Conservation (phyloP, 2,888 invertebrate species). For the Hedya salicella region DNA sequence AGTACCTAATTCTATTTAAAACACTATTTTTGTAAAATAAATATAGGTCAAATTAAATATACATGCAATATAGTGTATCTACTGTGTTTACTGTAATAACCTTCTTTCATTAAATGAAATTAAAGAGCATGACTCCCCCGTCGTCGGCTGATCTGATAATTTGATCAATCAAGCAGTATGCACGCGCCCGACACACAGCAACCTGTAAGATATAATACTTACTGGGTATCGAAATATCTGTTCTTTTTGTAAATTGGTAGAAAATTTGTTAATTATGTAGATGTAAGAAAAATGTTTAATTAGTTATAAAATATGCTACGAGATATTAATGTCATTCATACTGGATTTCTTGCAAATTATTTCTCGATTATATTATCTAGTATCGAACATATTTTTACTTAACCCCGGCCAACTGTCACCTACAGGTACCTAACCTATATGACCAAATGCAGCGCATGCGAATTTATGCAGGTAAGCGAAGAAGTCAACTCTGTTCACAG, state of each 20-base stretch:
- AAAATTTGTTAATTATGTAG: conserved; percentile 22
- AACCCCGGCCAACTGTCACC: neutral
- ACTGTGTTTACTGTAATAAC: too few species aligned
- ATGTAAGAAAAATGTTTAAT: conserved; percentile 27
- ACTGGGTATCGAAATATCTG: neutral
- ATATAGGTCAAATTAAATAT: neutral
- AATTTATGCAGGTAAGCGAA: too few species aligned
- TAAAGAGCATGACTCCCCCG: too few species aligned
- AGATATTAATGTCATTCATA: conserved; percentile 21
- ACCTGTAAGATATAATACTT: too few species aligned
- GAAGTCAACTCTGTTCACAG: too few species aligned
- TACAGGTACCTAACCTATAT: neutral
- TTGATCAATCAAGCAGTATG: too few species aligned
- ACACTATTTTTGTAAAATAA: conserved; percentile 21
- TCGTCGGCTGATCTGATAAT: too few species aligned
- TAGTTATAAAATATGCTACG: conserved; percentile 22
- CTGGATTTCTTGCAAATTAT: conserved; percentile 24
- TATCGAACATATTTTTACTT: conserved; percentile 5
- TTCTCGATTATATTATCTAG: conserved; percentile 18
- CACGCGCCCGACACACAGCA: too few species aligned
- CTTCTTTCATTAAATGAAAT: too few species aligned
- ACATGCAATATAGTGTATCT: conserved; percentile 1
- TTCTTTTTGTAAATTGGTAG: conserved; percentile 5
- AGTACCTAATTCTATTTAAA: neutral
- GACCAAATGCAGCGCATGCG: too few species aligned